A percentile compares a stretch with the other conserved stretches of the same genome.
Conservation (phyloP, 2,113 vertebrate species). For the Cavia aperea region DNA sequence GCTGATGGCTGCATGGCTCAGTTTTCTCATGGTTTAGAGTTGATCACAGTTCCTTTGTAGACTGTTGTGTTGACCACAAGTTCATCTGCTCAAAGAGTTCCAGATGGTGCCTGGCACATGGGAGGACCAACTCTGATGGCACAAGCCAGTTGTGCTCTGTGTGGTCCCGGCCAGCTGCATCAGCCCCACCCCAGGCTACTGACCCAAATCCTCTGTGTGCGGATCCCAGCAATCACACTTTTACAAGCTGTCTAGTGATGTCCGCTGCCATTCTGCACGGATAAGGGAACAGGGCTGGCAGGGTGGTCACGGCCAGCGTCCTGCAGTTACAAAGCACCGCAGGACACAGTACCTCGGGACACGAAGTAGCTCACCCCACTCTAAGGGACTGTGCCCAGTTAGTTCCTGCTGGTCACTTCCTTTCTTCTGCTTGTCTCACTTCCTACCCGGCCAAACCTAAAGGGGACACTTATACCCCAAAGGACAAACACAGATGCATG, state of each 20-base stretch:
- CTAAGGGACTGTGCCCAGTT: rapidly evolving
- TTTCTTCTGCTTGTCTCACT: background rate
- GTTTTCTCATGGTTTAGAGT: background rate
- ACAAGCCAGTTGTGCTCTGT: background rate
- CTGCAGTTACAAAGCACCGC: background rate
- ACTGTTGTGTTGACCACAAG: background rate
- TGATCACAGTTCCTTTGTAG: background rate
- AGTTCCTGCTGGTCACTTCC: background rate
- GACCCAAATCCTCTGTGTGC: background rate
- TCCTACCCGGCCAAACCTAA: background rate
- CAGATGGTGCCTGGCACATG: background rate
- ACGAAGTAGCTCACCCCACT: background rate
- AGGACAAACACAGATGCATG: background rate
- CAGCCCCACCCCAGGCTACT: background rate
- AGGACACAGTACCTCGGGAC: background rate
- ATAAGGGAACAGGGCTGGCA: background rate
- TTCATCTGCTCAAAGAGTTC: background rate
- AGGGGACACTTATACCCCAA: background rate
- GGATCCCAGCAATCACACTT: background rate
- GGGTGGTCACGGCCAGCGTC: background rate
- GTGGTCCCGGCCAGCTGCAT: background rate
- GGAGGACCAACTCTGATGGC: background rate
- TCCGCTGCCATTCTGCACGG: rapidly evolving
- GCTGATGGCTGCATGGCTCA: background rate
- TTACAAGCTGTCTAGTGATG: background rate